These are phyloP conservation scores for Drosophila multiciliata DNA, from an alignment of 2,888 invertebrate species.

Conservation along the genomic window DNA sequence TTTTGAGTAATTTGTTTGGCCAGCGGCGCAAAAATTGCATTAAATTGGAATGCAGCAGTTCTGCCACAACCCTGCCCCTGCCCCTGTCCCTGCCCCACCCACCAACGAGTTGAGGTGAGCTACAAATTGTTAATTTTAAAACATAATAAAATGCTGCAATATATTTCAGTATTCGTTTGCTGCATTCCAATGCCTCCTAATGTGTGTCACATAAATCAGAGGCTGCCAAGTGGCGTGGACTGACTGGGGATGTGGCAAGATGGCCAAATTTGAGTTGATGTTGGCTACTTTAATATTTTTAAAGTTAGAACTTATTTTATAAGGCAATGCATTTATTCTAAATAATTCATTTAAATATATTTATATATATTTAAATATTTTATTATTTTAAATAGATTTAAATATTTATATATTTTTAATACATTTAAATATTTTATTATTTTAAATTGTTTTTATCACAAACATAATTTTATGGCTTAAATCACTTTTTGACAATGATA, in stretches of 20 bases:
- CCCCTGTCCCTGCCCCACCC: neutral
- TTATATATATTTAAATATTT: no score
- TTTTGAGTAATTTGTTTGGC: conserved; percentile 70
- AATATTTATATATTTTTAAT: no score
- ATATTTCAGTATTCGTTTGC: conserved; percentile 36
- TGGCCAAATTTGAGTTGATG: neutral
- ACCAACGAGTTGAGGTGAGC: neutral
- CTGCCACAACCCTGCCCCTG: neutral
- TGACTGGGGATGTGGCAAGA: neutral
- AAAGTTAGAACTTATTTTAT: neutral
- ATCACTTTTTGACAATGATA: no score
- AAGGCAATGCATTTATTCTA: no score
- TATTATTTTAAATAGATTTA: no score
- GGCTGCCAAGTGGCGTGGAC: neutral
- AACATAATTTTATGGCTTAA: no score
- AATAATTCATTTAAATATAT: no score
- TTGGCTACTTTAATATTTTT: neutral
- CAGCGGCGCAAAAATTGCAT: conserved; percentile 61
- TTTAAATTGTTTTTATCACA: no score
- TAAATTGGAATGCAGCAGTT: conserved; percentile 59
- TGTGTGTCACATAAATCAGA: conserved; percentile 64
- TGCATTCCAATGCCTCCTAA: conserved; percentile 56
- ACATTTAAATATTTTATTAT: no score
- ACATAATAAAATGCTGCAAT: conserved; percentile 66
- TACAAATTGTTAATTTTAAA: conserved; percentile 67